phyloP scores from a whole-genome alignment of 2,113 vertebrate species.

The Callocephalon fimbriatum region DNA sequence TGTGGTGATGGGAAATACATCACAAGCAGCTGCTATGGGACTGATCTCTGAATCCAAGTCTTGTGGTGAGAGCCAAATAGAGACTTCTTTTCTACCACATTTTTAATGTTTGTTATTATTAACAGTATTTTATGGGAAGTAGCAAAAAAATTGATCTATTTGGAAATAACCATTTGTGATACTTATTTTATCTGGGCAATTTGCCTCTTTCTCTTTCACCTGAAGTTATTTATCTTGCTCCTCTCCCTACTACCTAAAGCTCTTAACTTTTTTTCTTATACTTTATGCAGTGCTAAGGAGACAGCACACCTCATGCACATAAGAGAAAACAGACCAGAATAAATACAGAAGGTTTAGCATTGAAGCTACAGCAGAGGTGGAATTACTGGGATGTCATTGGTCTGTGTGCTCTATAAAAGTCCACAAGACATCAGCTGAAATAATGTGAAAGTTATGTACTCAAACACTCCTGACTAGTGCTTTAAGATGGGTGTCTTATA shows the following conservation, averaged over 20 bases:
- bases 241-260: background rate
- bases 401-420: constrained; percentile 39
- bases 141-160: background rate
- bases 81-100: background rate
- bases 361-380: background rate
- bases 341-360: background rate
- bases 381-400: background rate
- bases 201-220: background rate
- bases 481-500: background rate
- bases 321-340: background rate
- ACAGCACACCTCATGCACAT: background rate
- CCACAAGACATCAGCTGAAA: constrained; percentile 22
- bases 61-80: background rate
- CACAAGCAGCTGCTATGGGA: background rate
- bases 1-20: background rate
- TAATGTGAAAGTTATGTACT: constrained; percentile 27
- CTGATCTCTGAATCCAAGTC: background rate
- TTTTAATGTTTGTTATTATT: background rate
- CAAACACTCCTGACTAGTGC: background rate
- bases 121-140: background rate
- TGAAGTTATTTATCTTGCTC: background rate
- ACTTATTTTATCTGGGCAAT: background rate
- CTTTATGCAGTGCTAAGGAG: background rate
- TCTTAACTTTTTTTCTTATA: background rate
- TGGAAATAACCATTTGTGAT: background rate